Conservation (phyloP, 2,888 invertebrate species). For the Pimpla rufipes region DNA sequence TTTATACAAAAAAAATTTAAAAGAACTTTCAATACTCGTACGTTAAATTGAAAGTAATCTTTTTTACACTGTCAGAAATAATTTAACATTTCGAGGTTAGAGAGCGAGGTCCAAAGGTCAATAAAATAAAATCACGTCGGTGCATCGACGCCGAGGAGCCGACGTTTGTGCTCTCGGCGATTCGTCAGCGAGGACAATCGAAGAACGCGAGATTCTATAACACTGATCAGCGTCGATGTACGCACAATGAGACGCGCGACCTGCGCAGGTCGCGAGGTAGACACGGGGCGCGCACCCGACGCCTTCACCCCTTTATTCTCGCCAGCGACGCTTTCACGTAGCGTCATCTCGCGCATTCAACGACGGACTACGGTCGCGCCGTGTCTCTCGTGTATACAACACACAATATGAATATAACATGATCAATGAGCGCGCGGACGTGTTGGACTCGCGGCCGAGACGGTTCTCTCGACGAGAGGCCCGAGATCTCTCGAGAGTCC, state of each 20-base stretch:
- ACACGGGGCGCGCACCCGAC: not conserved
- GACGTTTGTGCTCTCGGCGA: not conserved
- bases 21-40: no score
- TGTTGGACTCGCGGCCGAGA: conserved; percentile 20
- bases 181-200: conserved; percentile 5
- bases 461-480: not conserved
- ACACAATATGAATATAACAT: conserved; percentile 32
- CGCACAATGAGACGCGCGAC: conserved; percentile 23
- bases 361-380: conserved; percentile 18
- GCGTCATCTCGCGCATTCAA: conserved; percentile 28
- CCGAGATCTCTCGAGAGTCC: conserved; percentile 29
- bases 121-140: not conserved
- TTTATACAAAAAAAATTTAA: no score
- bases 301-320: conserved; percentile 48
- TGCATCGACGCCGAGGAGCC: not conserved
- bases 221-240: conserved; percentile 31
- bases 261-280: not conserved
- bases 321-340: conserved; percentile 32
- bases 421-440: conserved; percentile 57
- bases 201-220: conserved; percentile 37
- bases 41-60: no score
- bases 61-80: not conserved
- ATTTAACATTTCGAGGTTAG: not conserved
- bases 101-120: not conserved
- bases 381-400: conserved; percentile 24